A percentile compares a stretch with the other conserved stretches of the same genome.
These are phyloP conservation scores for Dolichoris vasculosae DNA, from an alignment of 1,140 invertebrate species.

Conservation along the genomic window DNA sequence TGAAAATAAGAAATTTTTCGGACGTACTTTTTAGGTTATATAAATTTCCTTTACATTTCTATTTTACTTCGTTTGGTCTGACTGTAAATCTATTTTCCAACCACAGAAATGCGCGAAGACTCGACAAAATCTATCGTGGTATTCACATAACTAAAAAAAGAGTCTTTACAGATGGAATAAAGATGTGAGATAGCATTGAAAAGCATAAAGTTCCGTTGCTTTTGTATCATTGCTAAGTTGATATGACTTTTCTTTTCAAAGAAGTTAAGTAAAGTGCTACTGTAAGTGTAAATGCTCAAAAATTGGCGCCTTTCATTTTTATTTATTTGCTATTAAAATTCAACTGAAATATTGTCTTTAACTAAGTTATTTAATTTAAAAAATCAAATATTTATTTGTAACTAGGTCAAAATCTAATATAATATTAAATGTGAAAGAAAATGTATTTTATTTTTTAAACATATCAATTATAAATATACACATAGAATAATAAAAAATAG, in stretches of 20 bases:
- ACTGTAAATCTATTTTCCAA: neutral
- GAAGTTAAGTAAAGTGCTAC: slow-evolving; percentile 50
- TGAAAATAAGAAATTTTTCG: neutral
- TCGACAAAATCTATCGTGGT: neutral
- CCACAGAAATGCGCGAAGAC: slow-evolving; percentile 7
- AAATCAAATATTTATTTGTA: slow-evolving; percentile 49
- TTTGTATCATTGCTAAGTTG: slow-evolving; percentile 56
- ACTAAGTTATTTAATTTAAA: slow-evolving; percentile 39
- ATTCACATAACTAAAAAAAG: slow-evolving; percentile 15
- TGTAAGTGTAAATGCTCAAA: no score
- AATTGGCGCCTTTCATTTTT: slow-evolving; percentile 58
- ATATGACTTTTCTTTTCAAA: slow-evolving; percentile 62
- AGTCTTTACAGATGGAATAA: slow-evolving; percentile 70
- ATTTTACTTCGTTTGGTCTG: neutral
- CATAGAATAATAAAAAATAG: no score
- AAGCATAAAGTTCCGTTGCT: slow-evolving; percentile 57
- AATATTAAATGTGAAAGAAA: neutral
- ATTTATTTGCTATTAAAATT: slow-evolving; percentile 66
- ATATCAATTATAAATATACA: no score
- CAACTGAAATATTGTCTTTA: slow-evolving; percentile 54
- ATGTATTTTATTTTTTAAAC: no score
- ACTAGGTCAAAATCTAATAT: slow-evolving; percentile 44
- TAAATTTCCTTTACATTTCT: neutral
- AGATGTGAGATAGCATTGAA: slow-evolving; percentile 63
- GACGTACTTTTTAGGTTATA: neutral